phyloP scores from a whole-genome alignment of 1,140 invertebrate genomes.

The Conopomorpha cramerella region DNA sequence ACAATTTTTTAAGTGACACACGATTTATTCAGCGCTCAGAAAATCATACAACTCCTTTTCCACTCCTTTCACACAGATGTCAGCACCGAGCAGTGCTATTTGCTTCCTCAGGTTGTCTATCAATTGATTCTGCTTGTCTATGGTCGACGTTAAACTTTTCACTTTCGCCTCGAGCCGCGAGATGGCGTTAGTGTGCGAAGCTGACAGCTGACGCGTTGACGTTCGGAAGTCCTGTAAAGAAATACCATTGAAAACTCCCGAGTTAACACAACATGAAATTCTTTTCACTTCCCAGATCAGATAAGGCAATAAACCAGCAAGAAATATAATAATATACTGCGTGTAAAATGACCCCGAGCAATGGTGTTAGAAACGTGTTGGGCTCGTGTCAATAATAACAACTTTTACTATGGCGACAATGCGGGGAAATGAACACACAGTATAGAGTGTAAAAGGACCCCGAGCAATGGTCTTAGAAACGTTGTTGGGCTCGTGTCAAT shows the following conservation, averaged over 20 bases:
- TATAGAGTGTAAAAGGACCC: too few relatives aligned
- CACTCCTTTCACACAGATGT: conserved; percentile 16
- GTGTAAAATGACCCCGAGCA: too few relatives aligned
- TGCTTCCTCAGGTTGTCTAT: conserved; percentile 30
- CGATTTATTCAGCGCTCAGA: too few relatives aligned
- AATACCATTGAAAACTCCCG: not conserved
- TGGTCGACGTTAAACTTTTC: conserved; percentile 11
- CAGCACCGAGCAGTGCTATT: conserved; percentile 17
- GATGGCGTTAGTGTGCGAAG: conserved; percentile 23
- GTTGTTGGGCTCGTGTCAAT: too few relatives aligned
- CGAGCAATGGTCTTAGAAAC: too few relatives aligned
- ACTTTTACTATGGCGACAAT: too few relatives aligned
- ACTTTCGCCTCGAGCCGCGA: conserved; percentile 16
- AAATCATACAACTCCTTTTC: conserved; percentile 24
- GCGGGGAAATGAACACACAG: too few relatives aligned
- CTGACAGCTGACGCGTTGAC: conserved; percentile 17
- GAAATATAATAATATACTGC: too few relatives aligned
- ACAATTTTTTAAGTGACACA: too few relatives aligned
- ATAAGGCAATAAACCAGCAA: not conserved
- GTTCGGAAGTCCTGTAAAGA: conserved; percentile 29
- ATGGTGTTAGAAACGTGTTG: too few relatives aligned
- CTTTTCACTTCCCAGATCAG: not conserved
- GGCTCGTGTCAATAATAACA: too few relatives aligned
- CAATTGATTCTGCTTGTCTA: conserved; percentile 21
- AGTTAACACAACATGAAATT: not conserved